These are phyloP conservation scores for Patiria pectinifera DNA, from an alignment of 53 echinoderm and acorn worm species.

Conservation along the genomic window DNA sequence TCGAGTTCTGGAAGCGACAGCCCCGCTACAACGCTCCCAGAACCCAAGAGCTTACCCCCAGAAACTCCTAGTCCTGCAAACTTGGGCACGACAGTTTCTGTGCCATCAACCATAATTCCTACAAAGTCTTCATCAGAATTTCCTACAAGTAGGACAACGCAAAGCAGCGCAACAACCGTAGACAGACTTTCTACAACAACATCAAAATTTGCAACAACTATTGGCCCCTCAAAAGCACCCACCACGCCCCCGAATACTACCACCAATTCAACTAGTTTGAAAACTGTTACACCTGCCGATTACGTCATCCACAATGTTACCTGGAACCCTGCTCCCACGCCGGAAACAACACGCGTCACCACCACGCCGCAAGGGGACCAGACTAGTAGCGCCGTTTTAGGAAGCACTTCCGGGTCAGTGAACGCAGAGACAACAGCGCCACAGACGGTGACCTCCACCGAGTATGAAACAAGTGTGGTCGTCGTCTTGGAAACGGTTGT, in stretches of 20 bases:
- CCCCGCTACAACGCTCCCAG: not conserved
- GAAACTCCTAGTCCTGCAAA: not conserved
- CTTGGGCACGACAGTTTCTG: not conserved
- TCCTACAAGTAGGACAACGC: not conserved
- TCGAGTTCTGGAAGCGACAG: not conserved
- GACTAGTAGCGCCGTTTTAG: not conserved
- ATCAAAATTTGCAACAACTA: not conserved
- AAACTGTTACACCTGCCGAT: not conserved
- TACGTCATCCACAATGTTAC: not conserved
- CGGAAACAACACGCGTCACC: not conserved
- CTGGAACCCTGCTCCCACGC: not conserved
- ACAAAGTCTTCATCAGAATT: not conserved
- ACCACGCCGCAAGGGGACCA: not conserved
- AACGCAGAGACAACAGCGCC: not conserved
- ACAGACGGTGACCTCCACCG: not conserved
- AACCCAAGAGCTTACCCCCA: not conserved
- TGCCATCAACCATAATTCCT: not conserved
- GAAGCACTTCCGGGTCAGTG: slow-evolving; percentile 15
- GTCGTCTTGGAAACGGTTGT: not conserved
- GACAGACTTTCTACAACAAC: not conserved
- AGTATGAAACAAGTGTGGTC: slow-evolving; percentile 1
- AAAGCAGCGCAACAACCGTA: not conserved
- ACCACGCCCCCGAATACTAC: not conserved
- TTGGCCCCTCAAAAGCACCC: not conserved
- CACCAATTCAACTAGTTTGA: not conserved